Evolutionary conservation across 2,888 invertebrate species (phyloP), one percentile per base, ranked within the genome.

Genomic region (Plebejus argus): DNA sequence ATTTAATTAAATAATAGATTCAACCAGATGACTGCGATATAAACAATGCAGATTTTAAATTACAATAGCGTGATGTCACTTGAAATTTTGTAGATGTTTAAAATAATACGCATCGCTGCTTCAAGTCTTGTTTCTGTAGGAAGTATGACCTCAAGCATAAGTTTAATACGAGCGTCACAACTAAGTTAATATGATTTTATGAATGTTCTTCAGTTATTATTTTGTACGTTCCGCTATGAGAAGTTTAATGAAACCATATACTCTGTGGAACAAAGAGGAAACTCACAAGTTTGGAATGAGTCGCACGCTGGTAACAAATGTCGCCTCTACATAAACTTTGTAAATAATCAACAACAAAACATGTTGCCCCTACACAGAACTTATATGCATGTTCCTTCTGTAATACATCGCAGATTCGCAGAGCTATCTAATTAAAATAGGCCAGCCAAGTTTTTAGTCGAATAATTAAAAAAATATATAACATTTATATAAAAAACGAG

Each of bases 211-310:
- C 35, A n/a, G 15, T 66, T 76, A 49, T 70, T 70, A 80, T 76
- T 80, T 81, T 83, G 82, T 83, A 83, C 85, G 83, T 82, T 83
- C 81, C 80, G 81, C 80, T 80, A 84, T 85, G 83, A 85, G 84
- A 86, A 85, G 83, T 81, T 81, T 78, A 76, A 86, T 82, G 81
- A 84, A 87, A 87, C 86, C 85, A 85, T 86, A 85, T 83, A 82
- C 84, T 84, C 84, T 85, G 84, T 82, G 78, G 78, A 80, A 78
- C 82, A 74, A 76, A 78, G 78, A 18, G 5, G 53, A 18, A 53
- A 53, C 53, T 66, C 49, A 78, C 79, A 78, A 82, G 81, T 79
- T 81, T 80, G 58, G 70, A 76, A 49, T 49, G 77, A 79, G 78
- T 70, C 56, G 77, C 78, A 78, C 81, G 80, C 78, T 80, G 79